Conservation (phyloP, 1,140 invertebrate genomes). For the Drosophila kurseongensis region DNA sequence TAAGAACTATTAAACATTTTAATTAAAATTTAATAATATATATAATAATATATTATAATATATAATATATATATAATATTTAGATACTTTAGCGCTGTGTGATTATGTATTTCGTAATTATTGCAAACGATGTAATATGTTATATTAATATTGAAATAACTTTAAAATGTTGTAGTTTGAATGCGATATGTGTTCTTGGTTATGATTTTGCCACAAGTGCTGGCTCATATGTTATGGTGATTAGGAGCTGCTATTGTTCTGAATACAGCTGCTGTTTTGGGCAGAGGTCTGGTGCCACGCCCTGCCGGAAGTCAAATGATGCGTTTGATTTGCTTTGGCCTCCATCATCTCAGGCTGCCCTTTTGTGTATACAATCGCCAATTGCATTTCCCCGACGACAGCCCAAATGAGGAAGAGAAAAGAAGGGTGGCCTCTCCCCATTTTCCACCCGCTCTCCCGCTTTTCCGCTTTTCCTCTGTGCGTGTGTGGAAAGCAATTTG, state of each 20-base stretch:
- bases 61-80: no score
- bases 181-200: no score
- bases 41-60: no score
- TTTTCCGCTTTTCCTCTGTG: conserved; percentile 8
- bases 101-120: no score
- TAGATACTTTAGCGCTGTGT: no score
- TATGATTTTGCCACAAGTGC: no score
- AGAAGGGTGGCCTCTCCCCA: conserved; percentile 23
- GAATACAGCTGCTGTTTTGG: neutral
- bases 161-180: no score
- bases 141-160: no score
- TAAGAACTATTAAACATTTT: no score
- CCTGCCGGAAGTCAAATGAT: conserved; percentile 75
- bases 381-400: conserved; percentile 50
- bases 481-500: conserved; percentile 71
- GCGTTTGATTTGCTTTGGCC: conserved; percentile 70
- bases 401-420: conserved; percentile 38
- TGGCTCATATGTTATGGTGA: no score
- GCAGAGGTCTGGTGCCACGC: conserved; percentile 31
- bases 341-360: conserved; percentile 32
- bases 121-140: no score
- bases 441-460: neutral
- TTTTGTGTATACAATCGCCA: conserved; percentile 45
- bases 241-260: neutral
- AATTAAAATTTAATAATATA: no score